Percentiles rank a stretch among this genome's conserved stretches.
Evolutionary conservation across 1,140 invertebrate genomes (phyloP).

Genomic region (Pentalonia nigronervosa): DNA sequence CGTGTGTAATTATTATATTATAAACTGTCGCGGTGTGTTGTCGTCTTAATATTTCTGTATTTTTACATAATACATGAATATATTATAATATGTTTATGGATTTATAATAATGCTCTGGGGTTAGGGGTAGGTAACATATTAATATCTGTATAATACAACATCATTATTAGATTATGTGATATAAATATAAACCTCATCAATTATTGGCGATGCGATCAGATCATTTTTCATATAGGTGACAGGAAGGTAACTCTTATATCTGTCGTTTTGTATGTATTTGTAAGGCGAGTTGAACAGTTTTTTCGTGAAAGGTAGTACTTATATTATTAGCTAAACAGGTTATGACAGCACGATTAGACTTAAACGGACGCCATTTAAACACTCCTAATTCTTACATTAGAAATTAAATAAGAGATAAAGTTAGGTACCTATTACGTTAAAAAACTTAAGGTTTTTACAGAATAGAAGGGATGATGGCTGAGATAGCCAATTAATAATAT

Average conservation of each 20-base stretch:
- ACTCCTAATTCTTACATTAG: no score
- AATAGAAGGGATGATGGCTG: background rate
- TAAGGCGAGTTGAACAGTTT: no score
- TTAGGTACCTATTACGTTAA: no score
- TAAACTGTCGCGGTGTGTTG: background rate
- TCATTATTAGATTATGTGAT: background rate
- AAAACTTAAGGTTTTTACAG: background rate
- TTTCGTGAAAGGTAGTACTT: no score
- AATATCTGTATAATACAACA: background rate
- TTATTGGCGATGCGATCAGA: background rate
- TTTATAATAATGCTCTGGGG: no score
- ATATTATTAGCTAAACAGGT: no score
- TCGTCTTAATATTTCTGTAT: background rate
- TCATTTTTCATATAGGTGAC: background rate
- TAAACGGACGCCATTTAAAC: no score
- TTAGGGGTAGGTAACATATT: no score
- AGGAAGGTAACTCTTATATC: background rate
- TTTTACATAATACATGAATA: no score
- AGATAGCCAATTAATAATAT: background rate
- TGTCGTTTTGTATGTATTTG: background rate
- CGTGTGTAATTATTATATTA: background rate
- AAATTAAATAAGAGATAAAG: no score
- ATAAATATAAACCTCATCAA: background rate
- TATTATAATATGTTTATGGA: no score
- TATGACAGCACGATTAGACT: no score